These are phyloP conservation scores for Dichetophora obliterata DNA, from an alignment of 2,888 invertebrate genomes.

Conservation along the genomic window DNA sequence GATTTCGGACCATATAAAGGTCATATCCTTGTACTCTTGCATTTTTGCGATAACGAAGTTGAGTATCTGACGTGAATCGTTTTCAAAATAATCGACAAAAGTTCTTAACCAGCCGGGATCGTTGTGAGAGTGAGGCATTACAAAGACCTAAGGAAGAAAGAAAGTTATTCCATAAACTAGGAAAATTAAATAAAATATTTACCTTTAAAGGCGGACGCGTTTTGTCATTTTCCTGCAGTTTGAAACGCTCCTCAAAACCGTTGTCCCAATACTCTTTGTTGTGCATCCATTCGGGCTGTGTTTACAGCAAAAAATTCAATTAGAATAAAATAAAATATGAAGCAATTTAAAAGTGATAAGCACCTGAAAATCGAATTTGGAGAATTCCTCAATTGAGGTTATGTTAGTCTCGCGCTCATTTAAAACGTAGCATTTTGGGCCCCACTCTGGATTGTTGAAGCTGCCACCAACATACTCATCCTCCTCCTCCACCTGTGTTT, in stretches of 20 bases:
- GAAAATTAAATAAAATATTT: background rate
- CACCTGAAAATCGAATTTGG: constrained; percentile 87
- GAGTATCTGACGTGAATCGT: constrained; percentile 89
- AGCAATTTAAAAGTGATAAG: constrained; percentile 50
- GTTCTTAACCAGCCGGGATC: constrained; percentile 99
- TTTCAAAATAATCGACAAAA: constrained; percentile 93
- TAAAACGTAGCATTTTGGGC: constrained; percentile 70
- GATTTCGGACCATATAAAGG: constrained; percentile 95
- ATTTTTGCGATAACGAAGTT: constrained; percentile 90
- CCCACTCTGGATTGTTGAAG: constrained; percentile 54
- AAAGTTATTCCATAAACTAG: background rate
- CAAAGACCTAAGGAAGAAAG: constrained; percentile 78
- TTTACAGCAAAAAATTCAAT: background rate
- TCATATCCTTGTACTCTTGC: constrained; percentile 88
- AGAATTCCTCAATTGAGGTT: constrained; percentile 80
- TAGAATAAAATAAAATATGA: background rate
- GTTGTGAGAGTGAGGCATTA: constrained; percentile 96
- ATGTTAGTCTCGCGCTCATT: constrained; percentile 76
- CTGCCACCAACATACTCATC: constrained; percentile 26
- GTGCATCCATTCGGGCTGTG: background rate
- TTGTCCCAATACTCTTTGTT: no score
- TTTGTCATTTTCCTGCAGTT: background rate
- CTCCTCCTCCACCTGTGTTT: constrained; percentile 44
- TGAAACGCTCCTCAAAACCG: background rate
- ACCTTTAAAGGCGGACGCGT: background rate